Evolutionary conservation across 2,797 vertebrate species (phyloP).

Genomic region (Dendrocincla fuliginosa): DNA sequence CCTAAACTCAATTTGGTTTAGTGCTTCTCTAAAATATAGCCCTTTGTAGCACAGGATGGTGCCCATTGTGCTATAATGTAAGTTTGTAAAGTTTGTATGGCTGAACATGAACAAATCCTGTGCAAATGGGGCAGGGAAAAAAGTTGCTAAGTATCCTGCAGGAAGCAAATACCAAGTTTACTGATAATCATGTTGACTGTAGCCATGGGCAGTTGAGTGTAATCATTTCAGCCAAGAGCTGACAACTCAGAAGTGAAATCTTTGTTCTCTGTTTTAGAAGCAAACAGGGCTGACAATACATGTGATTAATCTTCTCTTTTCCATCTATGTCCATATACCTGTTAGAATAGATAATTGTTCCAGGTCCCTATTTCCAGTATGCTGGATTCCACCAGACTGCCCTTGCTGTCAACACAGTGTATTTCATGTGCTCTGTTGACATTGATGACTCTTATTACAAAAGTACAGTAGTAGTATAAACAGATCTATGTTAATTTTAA

Average conservation of each 20-base stretch:
- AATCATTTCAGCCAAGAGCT: neutral
- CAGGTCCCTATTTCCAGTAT: neutral
- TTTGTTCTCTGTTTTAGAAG: neutral
- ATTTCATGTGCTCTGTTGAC: neutral
- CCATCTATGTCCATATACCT: neutral
- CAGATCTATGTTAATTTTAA: constrained; percentile 42
- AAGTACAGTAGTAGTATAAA: constrained; percentile 21
- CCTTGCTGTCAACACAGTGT: neutral
- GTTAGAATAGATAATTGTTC: neutral
- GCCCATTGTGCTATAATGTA: neutral
- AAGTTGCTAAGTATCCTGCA: neutral
- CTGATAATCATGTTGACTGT: neutral
- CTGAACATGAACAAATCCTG: neutral
- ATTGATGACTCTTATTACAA: neutral
- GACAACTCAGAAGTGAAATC: neutral
- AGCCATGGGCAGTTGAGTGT: neutral
- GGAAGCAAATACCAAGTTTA: neutral
- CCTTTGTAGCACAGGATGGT: neutral
- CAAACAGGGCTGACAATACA: neutral
- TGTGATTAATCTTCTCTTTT: neutral
- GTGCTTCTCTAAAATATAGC: neutral
- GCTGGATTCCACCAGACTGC: neutral
- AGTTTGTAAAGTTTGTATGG: neutral
- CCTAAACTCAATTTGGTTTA: neutral
- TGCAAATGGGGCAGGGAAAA: neutral